Evolutionary conservation across 2,113 vertebrate genomes (phyloP), one percentile per base, ranked within the genome.

Genomic region (Eudorcas thomsonii): DNA sequence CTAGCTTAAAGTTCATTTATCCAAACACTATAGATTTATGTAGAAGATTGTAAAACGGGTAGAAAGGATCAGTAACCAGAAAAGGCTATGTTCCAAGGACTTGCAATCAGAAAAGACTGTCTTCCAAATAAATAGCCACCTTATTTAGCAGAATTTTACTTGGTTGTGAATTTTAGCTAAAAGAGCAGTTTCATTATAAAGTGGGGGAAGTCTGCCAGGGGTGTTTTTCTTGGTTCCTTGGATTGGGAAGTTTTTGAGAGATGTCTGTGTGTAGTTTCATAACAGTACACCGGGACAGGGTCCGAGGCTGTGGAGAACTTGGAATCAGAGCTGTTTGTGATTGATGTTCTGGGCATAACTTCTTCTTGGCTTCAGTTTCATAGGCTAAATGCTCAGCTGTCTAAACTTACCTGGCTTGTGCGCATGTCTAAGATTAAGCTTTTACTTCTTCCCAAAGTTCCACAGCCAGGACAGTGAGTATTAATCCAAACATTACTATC

Each of bases 241-340:
- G 55, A 43, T n/a, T 33, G 67, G 54, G 88, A 71, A 16, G 67
- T 50, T 93, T 93, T 54, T 88, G 94, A 90, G 83, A 36, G 78
- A 93, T 77, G 74, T 48, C 77, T 94, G 36, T 43, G 54, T 33
- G 89, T 28, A 12, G 81, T 84, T 89, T 93, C 89, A 12, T 60
- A 93, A 71, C 30, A 83, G 78, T 25, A 33, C 25, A 12, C 1
- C 8, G 21, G 88, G 92, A 78, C 78, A 80, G 90, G 71, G 85
- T 88, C 36, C 13, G 55, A 30, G 48, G 48, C 33, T 92, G 8
- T 82, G 90, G 55, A 89, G 90, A 39, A 71, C 43, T 67, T 93
- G 88, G 96, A 97, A 78, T 81, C 17, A 43, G 95, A 97, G 78
- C 50, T 82, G 19, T 43, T 90, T 97, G 89, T 97, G 98, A 97